Percentiles rank a stretch among this genome's conserved stretches.
Conservation (phyloP, 2,113 vertebrate species). For the Illadopsis cleaveri region DNA sequence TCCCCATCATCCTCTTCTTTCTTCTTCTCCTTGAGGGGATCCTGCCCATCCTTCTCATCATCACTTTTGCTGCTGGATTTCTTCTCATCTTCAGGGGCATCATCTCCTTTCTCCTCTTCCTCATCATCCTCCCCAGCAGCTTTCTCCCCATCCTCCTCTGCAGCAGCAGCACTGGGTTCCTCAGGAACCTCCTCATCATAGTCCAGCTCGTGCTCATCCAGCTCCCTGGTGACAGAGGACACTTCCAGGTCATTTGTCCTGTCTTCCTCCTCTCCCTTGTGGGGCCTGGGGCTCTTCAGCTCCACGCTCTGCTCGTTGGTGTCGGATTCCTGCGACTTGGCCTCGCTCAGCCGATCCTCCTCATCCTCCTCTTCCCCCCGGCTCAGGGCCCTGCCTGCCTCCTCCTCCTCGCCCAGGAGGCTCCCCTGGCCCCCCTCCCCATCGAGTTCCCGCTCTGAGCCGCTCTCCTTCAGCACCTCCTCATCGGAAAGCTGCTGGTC, state of each 20-base stretch:
- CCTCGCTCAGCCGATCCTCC: constrained; percentile 75
- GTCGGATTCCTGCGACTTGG: constrained; percentile 86
- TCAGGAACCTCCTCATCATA: constrained; percentile 98
- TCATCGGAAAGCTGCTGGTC: constrained; percentile 77
- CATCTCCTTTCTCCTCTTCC: constrained; percentile 75
- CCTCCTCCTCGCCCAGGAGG: constrained; percentile 70
- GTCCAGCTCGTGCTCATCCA: constrained; percentile 96
- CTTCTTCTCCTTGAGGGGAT: constrained; percentile 87
- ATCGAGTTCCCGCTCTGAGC: constrained; percentile 70
- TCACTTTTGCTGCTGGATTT: constrained; percentile 27
- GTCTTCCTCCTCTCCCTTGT: constrained; percentile 69
- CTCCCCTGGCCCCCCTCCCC: constrained; percentile 58
- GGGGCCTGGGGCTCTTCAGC: constrained; percentile 41
- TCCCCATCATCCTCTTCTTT: constrained; percentile 97
- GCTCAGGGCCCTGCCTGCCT: constrained; percentile 12
- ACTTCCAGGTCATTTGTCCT: constrained; percentile 83
- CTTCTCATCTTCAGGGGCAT: constrained; percentile 58
- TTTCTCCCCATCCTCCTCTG: constrained; percentile 76
- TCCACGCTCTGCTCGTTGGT: constrained; percentile 66
- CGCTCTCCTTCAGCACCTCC: constrained; percentile 80
- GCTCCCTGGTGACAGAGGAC: constrained; percentile 89
- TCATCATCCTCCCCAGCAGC: constrained; percentile 86
- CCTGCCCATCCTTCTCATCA: constrained; percentile 76
- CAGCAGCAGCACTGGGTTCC: constrained; percentile 77
- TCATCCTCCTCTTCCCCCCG: constrained; percentile 72